Evolutionary conservation across 2,113 vertebrate genomes (phyloP), one percentile per base, ranked within the genome.

Genomic region (Pseudorhombus dupliciocellatus): DNA sequence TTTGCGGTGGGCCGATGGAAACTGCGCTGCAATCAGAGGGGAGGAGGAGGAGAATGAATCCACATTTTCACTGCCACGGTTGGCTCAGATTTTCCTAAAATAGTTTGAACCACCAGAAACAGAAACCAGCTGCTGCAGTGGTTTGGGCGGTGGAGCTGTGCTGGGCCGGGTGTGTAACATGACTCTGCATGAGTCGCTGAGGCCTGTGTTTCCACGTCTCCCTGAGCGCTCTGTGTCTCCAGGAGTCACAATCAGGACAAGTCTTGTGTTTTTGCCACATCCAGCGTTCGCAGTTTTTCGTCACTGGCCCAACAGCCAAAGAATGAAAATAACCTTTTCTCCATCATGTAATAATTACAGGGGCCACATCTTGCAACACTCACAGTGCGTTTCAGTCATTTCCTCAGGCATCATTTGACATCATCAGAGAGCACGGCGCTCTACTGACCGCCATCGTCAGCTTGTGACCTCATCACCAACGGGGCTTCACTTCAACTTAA

Each of bases 81-180:
- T 63, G 25, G 59, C 68, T 66, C 0, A 31, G 64, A 80, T 70
- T 80, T 79, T 85, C 84, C 77, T 66, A 75, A 90, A 87, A 90
- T 87, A 88, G 82, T 79, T 74, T 74, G 15, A 87, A 88, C 87
- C 78, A 44, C 79, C 34, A 46, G 62, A 87, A 90, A 88, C 82
- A 56, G 75, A 87, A 90, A 92, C 70, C 89, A 88, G 88, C 87
- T 88, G 88, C 67, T 88, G 26, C 77, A 74, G 84, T 56, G 81
- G 86, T 90, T 88, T 78, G 28, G 50, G 51, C 72, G 63, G 58
- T 26, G 24, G 5, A 6, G 73, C 77, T 62, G 68, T 60, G 1
- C 11, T 26, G 26, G 26, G 58, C 79, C 46, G 73, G 71, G 68
- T 24, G 52, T 77, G 86, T 85, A 89, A 91, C 76, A 57, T 79